Evolutionary conservation across 2,797 vertebrate species (phyloP).

Genomic region (Pseudomugil tenellus): DNA sequence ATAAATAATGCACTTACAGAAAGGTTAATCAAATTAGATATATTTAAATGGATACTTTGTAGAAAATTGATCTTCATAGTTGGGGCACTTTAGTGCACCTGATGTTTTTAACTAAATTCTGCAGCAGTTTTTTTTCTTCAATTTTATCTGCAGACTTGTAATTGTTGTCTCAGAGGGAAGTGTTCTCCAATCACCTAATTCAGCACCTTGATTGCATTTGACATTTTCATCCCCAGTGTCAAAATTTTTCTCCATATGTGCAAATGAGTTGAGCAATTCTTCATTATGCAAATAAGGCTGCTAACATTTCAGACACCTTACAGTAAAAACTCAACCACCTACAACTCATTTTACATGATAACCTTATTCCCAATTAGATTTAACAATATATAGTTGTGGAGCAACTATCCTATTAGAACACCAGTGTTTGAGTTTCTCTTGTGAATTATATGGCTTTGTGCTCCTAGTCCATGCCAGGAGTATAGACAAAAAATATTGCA

Average conservation of each 20-base stretch:
- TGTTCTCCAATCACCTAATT: conserved; percentile 71
- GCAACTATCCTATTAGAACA: not conserved
- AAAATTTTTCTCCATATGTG: conserved; percentile 51
- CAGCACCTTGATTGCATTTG: conserved; percentile 69
- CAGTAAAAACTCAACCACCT: conserved; percentile 31
- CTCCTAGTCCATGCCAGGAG: not conserved
- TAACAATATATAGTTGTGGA: not conserved
- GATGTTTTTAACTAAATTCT: conserved; percentile 47
- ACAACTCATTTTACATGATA: conserved; percentile 17
- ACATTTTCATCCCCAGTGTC: conserved; percentile 67
- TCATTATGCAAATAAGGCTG: conserved; percentile 63
- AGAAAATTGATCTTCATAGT: conserved; percentile 49
- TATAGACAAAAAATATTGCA: not conserved
- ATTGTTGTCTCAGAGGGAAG: conserved; percentile 72
- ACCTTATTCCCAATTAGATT: not conserved
- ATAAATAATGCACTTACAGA: conserved; percentile 43
- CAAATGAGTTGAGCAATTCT: conserved; percentile 51
- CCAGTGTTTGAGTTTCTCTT: not conserved
- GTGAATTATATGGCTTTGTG: not conserved
- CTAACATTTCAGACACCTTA: conserved; percentile 32
- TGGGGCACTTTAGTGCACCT: conserved; percentile 47
- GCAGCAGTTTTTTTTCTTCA: conserved; percentile 20
- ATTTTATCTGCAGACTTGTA: conserved; percentile 52
- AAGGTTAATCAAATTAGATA: conserved; percentile 61
- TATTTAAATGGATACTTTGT: conserved; percentile 59